phyloP scores from a whole-genome alignment of 2,113 vertebrate genomes.

The Urocitellus parryii region DNA sequence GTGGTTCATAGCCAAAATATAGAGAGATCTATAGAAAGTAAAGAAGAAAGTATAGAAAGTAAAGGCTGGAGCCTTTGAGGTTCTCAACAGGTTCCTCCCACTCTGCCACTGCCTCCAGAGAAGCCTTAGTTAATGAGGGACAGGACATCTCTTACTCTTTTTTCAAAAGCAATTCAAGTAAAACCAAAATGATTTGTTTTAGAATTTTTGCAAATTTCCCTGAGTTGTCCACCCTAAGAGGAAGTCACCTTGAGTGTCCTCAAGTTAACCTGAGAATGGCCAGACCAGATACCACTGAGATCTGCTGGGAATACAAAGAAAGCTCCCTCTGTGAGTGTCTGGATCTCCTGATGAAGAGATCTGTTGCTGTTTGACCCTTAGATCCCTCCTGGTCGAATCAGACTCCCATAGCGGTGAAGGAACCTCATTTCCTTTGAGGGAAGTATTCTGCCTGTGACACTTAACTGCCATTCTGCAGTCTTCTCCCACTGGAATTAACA shows the following conservation, averaged over 20 bases:
- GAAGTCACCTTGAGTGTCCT: background rate
- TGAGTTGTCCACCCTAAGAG: background rate
- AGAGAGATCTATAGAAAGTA: background rate
- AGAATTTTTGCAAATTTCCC: constrained; percentile 10
- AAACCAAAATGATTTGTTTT: background rate
- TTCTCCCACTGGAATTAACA: background rate
- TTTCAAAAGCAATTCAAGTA: background rate
- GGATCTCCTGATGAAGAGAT: background rate
- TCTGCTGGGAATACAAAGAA: background rate
- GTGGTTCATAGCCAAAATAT: background rate
- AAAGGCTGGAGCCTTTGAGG: background rate
- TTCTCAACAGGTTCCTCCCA: background rate
- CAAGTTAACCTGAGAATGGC: background rate
- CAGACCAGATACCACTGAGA: background rate
- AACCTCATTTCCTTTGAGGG: background rate
- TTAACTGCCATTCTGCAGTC: background rate
- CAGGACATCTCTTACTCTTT: background rate
- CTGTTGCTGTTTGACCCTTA: background rate
- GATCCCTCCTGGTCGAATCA: background rate
- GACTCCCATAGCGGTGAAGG: background rate
- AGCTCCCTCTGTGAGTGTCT: background rate
- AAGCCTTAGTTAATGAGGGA: background rate
- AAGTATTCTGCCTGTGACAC: background rate
- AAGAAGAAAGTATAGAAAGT: background rate
- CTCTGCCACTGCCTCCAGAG: background rate